phyloP scores from a whole-genome alignment of 2,888 invertebrate genomes.

The Lepidochrysops patricia region DNA sequence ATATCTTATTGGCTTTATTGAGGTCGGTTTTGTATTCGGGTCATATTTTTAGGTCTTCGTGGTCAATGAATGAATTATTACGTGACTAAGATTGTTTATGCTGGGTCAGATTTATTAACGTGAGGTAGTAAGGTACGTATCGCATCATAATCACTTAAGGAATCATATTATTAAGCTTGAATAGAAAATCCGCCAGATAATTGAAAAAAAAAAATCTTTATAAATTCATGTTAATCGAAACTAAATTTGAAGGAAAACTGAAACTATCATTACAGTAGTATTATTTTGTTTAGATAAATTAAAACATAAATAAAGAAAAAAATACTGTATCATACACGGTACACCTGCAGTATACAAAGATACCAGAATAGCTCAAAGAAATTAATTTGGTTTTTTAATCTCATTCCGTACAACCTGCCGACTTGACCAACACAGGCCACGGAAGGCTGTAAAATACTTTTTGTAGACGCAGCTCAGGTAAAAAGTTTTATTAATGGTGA shows the following conservation, averaged over 20 bases:
- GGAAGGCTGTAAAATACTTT: constrained; percentile 9
- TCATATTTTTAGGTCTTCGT: not conserved
- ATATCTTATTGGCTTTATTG: not conserved
- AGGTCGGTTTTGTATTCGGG: not conserved
- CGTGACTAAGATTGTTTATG: not conserved
- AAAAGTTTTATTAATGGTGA: not conserved
- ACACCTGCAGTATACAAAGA: not conserved
- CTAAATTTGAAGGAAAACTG: too few species aligned
- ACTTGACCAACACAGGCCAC: not conserved
- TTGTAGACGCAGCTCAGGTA: not conserved
- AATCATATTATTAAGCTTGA: too few species aligned
- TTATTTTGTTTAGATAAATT: too few species aligned
- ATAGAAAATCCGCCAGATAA: too few species aligned
- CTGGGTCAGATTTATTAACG: not conserved
- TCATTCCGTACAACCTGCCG: not conserved
- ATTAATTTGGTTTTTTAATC: constrained; percentile 2
- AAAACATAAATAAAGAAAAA: too few species aligned
- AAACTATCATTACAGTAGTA: too few species aligned
- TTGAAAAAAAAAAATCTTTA: too few species aligned
- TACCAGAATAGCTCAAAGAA: not conserved
- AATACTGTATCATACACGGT: not conserved
- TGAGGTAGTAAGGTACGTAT: not conserved
- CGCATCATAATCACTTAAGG: too few species aligned
- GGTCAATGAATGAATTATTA: not conserved
- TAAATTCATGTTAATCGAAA: too few species aligned